Base-by-base conservation (phyloP, 2,888 invertebrate genomes). In the Arge pagana region DNA sequence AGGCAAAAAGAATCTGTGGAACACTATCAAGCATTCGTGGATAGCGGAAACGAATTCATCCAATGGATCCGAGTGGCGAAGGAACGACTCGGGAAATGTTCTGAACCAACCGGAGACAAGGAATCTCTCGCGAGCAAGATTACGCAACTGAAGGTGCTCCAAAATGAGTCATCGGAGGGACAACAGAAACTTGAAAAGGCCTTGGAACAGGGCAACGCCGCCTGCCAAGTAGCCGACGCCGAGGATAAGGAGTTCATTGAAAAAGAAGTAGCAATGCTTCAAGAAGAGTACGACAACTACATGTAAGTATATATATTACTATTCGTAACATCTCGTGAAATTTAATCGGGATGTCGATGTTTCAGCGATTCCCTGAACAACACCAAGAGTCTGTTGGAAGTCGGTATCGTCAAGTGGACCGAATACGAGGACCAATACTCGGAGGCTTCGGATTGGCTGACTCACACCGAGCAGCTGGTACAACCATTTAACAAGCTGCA, bases 361-460 rank as follows among this genome's bases (percentile, higher is more conserved):
- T 79, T 76, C 71, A 87, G 88, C 35, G 93, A 93, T 63, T 86
- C 87, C 54, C 77, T 94, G 4, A 87, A 85, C 64, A 88, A 85
- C 64, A 89, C 90, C 2, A 93, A 93, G 78, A 84, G 85, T 59
- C 79, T 90, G 31, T 80, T 95, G 41, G 94, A 95, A 78, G 85
- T 88, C 57, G 94, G 93, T 65, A 90, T 94, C 69, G 93, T 93
- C 0, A 92, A 93, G 73, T 94, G 94, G 94, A 92, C 91, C 1
- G 94, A 94, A 76, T 95, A 94, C 71, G 93, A 94, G 78, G 93
- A 93, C 75, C 91, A 93, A 68, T 92, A 91, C 74, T 87, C 88
- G 67, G 93, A 93, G 78, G 93, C 93, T 57, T 81, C 89, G 63
- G 90, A 92, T 68, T 95, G 94, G 94, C 79, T 96, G 67, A 88